phyloP scores from a whole-genome alignment of 2,797 vertebrate species.

The Phoxinus dragarum region DNA sequence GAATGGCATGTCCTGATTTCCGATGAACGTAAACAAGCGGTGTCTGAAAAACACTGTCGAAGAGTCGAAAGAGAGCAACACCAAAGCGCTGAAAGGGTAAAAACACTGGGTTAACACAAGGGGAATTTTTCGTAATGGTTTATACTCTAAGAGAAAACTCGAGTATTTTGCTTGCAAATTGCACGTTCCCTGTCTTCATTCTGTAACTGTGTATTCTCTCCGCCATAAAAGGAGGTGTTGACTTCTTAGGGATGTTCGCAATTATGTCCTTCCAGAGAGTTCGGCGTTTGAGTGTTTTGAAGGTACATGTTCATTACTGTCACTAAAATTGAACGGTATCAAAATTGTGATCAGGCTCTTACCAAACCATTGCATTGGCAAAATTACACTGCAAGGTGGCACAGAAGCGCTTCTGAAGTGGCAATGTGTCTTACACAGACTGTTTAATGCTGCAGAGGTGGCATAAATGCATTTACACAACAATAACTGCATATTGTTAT shows the following conservation, averaged over 20 bases:
- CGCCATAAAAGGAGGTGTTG: not conserved
- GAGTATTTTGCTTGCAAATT: not conserved
- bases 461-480: too few relatives aligned
- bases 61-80: constrained; percentile 1
- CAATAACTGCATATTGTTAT: too few relatives aligned
- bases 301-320: constrained; percentile 8
- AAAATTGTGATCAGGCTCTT: not conserved
- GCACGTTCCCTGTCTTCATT: too few relatives aligned
- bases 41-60: not conserved
- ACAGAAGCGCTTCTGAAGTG: too few relatives aligned
- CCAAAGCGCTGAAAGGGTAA: constrained; percentile 1
- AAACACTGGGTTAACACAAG: not conserved
- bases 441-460: too few relatives aligned
- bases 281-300: not conserved
- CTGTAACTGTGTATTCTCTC: not conserved
- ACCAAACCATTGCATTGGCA: too few relatives aligned
- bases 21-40: constrained; percentile 4
- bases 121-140: not conserved
- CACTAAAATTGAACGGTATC: not conserved
- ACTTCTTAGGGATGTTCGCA: constrained; percentile 1
- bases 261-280: constrained; percentile 18
- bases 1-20: not conserved
- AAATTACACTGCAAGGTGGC: too few relatives aligned
- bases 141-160: not conserved
- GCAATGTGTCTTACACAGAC: too few relatives aligned